Evolutionary conservation across 2,113 vertebrate genomes (phyloP), one percentile per base, ranked within the genome.

Genomic region (Sinocyclocheilus grahami): DNA sequence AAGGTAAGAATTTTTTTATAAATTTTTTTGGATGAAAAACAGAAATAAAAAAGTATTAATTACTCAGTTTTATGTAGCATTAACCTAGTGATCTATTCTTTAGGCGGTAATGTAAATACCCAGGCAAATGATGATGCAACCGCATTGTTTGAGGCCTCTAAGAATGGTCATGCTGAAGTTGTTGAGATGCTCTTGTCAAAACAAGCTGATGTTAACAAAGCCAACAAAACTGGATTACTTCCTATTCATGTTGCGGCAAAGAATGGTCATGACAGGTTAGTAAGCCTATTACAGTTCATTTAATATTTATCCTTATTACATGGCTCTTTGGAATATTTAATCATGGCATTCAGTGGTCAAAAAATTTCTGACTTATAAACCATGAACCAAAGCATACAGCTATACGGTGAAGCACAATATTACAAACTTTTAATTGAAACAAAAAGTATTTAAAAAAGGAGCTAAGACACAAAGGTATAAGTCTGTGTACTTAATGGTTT

Each of bases 181-280:
- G 96, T 97, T 87, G 92, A 96, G 87, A 94, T 97, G 13, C 96
- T 99, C 27, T 89, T 99, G 83, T 95, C 95, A 0, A 96, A 96
- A 83, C 96, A 95, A 0, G 97, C 97, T 0, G 96, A 99, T 5
- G 96, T 96, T 89, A 98, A 99, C 93, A 97, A 94, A 93, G 79
- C 95, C 58, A 96, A 97, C 87, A 97, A 96, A 87, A 93, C 94
- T 0, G 97, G 97, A 7, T 67, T 97, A 20, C 90, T 99, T 65
- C 97, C 97, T 0, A 94, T 99, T 78, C 98, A 99, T 80, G 86
- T 98, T 0, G 97, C 97, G 9, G 93, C 97, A 69, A 96, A 96
- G 89, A 96, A 92, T 86, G 97, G 97, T 82, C 96, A 93, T 90
- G 92, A 95, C 82, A 91, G 90, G 97, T 99, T 94, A 91, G 96